These are phyloP conservation scores for Latrodectus geometricus DNA, from an alignment of 1,140 invertebrate species.

Conservation along the genomic window DNA sequence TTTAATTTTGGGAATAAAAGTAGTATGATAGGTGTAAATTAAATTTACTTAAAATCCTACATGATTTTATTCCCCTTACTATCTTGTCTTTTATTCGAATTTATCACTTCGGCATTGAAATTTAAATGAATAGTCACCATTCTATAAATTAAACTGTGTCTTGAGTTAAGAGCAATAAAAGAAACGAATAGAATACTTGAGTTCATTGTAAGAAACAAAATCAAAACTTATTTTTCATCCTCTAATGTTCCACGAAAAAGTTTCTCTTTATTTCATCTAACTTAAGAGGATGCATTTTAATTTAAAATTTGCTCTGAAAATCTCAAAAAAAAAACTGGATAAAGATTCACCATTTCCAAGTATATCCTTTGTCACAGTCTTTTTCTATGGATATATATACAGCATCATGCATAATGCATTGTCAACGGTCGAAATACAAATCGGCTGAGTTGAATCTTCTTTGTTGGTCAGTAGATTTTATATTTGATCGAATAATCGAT, in stretches of 20 bases:
- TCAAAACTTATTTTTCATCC: neutral
- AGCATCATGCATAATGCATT: constrained; percentile 52
- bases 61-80: too few relatives aligned
- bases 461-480: constrained; percentile 53
- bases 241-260: neutral
- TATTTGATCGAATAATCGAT: constrained; percentile 46
- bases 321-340: constrained; percentile 14
- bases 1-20: too few relatives aligned
- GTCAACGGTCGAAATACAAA: constrained; percentile 45
- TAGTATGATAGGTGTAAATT: too few relatives aligned
- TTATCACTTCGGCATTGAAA: too few relatives aligned
- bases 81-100: too few relatives aligned
- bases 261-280: constrained; percentile 41
- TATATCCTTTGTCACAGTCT: constrained; percentile 21
- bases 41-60: too few relatives aligned
- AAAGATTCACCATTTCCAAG: constrained; percentile 28
- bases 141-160: too few relatives aligned
- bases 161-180: too few relatives aligned
- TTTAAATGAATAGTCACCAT: too few relatives aligned
- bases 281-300: constrained; percentile 51
- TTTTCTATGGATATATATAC: constrained; percentile 18
- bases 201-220: too few relatives aligned
- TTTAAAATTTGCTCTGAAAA: constrained; percentile 53
- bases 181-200: too few relatives aligned
- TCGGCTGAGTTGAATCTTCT: constrained; percentile 41